Conservation (phyloP, 2,888 invertebrate species). For the Portevinia maculata region DNA sequence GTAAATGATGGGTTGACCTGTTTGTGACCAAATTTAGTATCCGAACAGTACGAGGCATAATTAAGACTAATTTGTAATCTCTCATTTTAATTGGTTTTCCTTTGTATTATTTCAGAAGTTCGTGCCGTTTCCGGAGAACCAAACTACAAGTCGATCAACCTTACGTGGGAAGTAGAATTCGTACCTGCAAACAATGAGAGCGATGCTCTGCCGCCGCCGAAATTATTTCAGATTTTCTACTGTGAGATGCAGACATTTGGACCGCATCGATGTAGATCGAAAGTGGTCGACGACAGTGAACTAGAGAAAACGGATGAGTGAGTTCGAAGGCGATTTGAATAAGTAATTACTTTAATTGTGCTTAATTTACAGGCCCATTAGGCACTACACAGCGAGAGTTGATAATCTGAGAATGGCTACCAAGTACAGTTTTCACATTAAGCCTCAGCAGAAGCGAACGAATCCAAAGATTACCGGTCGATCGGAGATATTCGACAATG, state of each 20-base stretch:
- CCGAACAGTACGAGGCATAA: slow-evolving; percentile 40
- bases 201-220: slow-evolving; percentile 82
- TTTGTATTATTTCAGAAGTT: slow-evolving; percentile 79
- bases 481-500: slow-evolving; percentile 82
- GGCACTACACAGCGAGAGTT: slow-evolving; percentile 85
- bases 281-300: slow-evolving; percentile 78
- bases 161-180: slow-evolving; percentile 83
- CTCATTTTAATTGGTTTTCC: slow-evolving; percentile 49
- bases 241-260: slow-evolving; percentile 92
- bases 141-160: slow-evolving; percentile 82
- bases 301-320: slow-evolving; percentile 67
- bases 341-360: slow-evolving; percentile 25
- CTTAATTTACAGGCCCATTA: slow-evolving; percentile 77
- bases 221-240: slow-evolving; percentile 88
- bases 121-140: slow-evolving; percentile 82
- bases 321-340: slow-evolving; percentile 47
- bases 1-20: slow-evolving; percentile 53
- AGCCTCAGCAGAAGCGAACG: slow-evolving; percentile 84
- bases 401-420: slow-evolving; percentile 91
- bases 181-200: slow-evolving; percentile 79
- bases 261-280: slow-evolving; percentile 88
- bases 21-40: slow-evolving; percentile 43
- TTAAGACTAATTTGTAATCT: slow-evolving; percentile 5
- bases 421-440: slow-evolving; percentile 91
- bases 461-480: slow-evolving; percentile 82